These are phyloP conservation scores for Procavia capensis DNA, from an alignment of 2,113 vertebrate genomes.

Conservation along the genomic window DNA sequence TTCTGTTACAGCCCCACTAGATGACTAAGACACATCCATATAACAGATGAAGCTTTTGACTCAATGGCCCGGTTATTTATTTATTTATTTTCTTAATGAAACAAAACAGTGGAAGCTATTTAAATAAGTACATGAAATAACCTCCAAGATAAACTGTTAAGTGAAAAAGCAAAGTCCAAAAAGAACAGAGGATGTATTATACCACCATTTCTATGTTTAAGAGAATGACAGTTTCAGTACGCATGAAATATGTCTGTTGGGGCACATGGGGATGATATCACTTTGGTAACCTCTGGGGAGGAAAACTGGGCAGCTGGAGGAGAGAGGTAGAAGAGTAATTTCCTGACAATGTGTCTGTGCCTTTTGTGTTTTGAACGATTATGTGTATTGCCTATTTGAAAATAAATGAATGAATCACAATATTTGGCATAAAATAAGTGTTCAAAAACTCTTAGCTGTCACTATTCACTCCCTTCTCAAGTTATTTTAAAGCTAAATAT, in stretches of 20 bases:
- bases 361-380: not conserved
- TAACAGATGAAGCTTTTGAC: not conserved
- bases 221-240: not conserved
- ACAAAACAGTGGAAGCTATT: not conserved
- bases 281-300: not conserved
- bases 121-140: not conserved
- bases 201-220: not conserved
- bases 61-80: too few species aligned
- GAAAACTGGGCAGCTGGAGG: not conserved
- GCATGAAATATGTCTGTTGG: not conserved
- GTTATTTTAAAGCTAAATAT: conserved; percentile 41
- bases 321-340: not conserved
- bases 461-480: not conserved
- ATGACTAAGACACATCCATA: not conserved
- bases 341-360: not conserved
- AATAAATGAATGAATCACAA: not conserved
- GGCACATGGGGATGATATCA: not conserved
- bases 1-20: too few species aligned
- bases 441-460: conserved; percentile 11
- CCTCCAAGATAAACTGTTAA: not conserved
- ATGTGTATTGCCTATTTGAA: not conserved
- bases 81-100: too few species aligned
- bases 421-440: conserved; percentile 29
- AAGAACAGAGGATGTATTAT: not conserved
- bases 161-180: not conserved